A percentile compares a stretch with the other conserved stretches of the same genome.
These are phyloP conservation scores for Limnephilus rhombicus DNA, from an alignment of 2,888 invertebrate species.

Conservation along the genomic window DNA sequence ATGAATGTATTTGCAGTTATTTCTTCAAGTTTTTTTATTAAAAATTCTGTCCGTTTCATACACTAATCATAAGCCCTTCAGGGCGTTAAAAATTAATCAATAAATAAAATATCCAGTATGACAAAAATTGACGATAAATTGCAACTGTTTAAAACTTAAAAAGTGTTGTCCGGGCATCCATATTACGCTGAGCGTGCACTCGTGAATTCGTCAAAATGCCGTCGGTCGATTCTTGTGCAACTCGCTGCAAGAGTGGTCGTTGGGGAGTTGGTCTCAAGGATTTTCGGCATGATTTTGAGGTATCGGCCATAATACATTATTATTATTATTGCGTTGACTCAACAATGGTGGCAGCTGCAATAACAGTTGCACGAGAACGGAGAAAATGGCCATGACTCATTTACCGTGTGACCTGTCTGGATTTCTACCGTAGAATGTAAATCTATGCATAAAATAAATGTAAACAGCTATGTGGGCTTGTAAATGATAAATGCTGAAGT, in stretches of 20 bases:
- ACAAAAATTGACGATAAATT: no score
- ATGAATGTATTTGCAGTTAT: no score
- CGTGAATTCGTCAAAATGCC: neutral
- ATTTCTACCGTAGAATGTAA: slow-evolving; percentile 24
- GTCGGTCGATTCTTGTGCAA: neutral
- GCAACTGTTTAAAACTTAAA: no score
- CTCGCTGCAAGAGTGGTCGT: neutral
- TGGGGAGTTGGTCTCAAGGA: slow-evolving; percentile 30
- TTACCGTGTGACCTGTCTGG: slow-evolving; percentile 29
- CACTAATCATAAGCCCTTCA: no score
- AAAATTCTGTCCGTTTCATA: no score
- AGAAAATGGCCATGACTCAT: slow-evolving; percentile 29
- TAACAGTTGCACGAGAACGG: neutral
- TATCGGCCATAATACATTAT: neutral
- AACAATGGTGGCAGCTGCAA: slow-evolving; percentile 12
- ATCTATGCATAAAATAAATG: neutral
- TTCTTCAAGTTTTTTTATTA: no score
- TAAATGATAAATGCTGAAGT: neutral
- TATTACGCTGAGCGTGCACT: neutral
- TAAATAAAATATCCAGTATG: no score
- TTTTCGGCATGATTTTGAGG: slow-evolving; percentile 44
- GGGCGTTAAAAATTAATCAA: no score
- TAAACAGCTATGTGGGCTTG: neutral
- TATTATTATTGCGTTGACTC: slow-evolving; percentile 28
- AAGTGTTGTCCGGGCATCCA: neutral